Percentiles rank a stretch among this genome's conserved stretches.
These are phyloP conservation scores for Macropus fuliginosus DNA, from an alignment of 2,797 vertebrate genomes.

Conservation along the genomic window DNA sequence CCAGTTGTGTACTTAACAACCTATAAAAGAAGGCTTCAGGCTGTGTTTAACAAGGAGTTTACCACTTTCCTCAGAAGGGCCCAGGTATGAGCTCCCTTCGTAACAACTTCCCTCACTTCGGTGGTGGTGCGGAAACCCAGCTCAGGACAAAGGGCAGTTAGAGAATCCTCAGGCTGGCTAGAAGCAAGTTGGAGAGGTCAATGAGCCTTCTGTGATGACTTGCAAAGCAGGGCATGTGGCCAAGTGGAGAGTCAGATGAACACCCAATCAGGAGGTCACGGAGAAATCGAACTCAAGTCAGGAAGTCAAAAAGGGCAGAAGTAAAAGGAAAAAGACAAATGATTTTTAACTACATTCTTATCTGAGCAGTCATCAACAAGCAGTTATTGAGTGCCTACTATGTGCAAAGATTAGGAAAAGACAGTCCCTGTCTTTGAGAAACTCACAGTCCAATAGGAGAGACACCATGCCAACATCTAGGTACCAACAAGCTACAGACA, in stretches of 20 bases:
- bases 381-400: neutral
- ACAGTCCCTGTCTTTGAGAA: neutral
- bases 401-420: neutral
- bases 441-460: neutral
- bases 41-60: constrained; percentile 16
- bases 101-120: neutral
- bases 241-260: neutral
- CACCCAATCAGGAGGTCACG: neutral
- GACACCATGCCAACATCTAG: neutral
- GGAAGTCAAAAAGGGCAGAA: neutral
- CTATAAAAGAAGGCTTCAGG: constrained; percentile 35
- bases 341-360: neutral
- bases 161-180: neutral
- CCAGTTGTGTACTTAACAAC: constrained; percentile 22
- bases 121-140: neutral
- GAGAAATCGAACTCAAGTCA: neutral
- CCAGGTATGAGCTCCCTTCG: neutral
- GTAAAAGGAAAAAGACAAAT: neutral
- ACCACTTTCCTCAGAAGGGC: constrained; percentile 19
- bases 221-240: neutral
- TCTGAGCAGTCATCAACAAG: neutral
- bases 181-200: neutral
- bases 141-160: neutral
- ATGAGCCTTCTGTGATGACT: neutral
- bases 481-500: neutral